Conservation (phyloP, 2,113 vertebrate species). For the Hippocampus abdominalis region DNA sequence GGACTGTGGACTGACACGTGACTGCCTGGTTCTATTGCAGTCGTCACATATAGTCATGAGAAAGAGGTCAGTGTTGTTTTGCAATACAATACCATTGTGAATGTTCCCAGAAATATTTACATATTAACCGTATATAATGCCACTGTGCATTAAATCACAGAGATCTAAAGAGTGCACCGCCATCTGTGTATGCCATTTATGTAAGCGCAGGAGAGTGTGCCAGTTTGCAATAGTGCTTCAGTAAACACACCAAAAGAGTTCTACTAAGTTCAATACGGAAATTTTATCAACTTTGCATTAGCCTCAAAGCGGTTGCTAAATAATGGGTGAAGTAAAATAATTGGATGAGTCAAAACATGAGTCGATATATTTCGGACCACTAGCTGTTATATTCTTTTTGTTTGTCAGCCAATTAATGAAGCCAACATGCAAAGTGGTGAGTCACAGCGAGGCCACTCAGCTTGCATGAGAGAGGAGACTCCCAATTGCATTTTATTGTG, state of each 20-base stretch:
- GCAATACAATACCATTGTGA: slow-evolving; percentile 26
- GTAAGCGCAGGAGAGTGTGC: not conserved
- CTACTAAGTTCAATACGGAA: not conserved
- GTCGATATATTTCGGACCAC: not conserved
- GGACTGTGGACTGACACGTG: too few species aligned
- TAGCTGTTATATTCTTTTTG: slow-evolving; percentile 8
- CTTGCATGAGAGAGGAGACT: slow-evolving; percentile 16
- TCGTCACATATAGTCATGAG: too few species aligned
- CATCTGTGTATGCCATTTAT: slow-evolving; percentile 38
- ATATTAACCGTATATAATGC: slow-evolving; percentile 28
- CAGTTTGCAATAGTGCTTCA: slow-evolving; percentile 12
- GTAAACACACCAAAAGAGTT: not conserved
- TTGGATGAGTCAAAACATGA: not conserved
- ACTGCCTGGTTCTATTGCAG: not conserved
- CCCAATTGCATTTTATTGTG: slow-evolving; percentile 10
- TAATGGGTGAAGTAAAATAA: not conserved
- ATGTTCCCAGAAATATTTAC: slow-evolving; percentile 29
- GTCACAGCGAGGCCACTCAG: slow-evolving; percentile 11
- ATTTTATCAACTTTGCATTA: not conserved
- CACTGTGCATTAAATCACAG: slow-evolving; percentile 42
- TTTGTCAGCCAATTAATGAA: slow-evolving; percentile 22
- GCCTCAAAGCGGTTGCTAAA: slow-evolving; percentile 1
- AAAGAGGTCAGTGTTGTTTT: not conserved
- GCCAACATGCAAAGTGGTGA: slow-evolving; percentile 1
- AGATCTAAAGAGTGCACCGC: slow-evolving; percentile 25